phyloP scores from a whole-genome alignment of 2,113 vertebrate species.

The Parus major region DNA sequence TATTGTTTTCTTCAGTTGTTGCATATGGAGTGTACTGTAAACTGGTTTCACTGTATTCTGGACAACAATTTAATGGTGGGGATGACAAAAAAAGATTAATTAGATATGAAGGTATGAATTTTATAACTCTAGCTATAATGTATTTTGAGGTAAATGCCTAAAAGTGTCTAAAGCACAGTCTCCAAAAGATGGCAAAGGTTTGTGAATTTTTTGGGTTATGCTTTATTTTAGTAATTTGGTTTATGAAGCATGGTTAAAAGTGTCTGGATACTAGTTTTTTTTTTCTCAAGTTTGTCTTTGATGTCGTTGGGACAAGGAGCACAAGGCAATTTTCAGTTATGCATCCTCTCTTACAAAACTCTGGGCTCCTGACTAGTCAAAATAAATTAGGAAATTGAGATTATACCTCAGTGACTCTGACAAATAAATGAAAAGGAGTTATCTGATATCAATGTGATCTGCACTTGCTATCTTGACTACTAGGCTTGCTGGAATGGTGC shows the following conservation, averaged over 20 bases:
- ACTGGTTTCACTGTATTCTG: neutral
- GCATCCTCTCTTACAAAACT: neutral
- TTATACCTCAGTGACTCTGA: neutral
- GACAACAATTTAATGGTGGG: neutral
- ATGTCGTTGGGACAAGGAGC: neutral
- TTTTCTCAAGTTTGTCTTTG: neutral
- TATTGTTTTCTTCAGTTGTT: neutral
- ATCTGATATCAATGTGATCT: neutral
- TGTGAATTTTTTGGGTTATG: neutral
- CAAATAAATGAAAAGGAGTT: neutral
- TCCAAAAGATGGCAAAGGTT: neutral
- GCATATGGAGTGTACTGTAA: neutral
- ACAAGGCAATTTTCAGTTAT: neutral
- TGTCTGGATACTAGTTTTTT: neutral
- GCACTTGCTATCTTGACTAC: neutral
- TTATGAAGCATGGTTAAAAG: neutral
- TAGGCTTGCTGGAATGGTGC: neutral
- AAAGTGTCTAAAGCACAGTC: neutral
- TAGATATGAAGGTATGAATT: neutral
- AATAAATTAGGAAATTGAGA: neutral
- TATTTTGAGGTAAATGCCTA: neutral
- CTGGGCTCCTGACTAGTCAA: neutral
- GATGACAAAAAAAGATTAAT: neutral
- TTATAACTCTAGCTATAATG: neutral
- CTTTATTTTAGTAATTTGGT: neutral